phyloP scores from a whole-genome alignment of 2,113 vertebrate species.

The Carollia perspicillata region DNA sequence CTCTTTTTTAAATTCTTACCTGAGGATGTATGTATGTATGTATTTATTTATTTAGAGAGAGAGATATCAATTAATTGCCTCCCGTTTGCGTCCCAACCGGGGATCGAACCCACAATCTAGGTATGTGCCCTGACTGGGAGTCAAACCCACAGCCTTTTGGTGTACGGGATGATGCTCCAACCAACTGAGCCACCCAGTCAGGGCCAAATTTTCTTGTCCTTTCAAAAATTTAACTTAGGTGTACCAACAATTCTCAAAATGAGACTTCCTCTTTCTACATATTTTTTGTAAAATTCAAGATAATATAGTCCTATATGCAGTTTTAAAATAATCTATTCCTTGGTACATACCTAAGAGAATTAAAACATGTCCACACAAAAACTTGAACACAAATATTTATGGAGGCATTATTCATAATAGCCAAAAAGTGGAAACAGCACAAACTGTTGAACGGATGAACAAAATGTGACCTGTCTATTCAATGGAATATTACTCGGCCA shows the following conservation, averaged over 20 bases:
- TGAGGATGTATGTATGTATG: too few relatives aligned
- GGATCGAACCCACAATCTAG: too few relatives aligned
- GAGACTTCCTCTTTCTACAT: background rate
- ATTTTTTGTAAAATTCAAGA: constrained; percentile 11
- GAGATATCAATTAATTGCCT: too few relatives aligned
- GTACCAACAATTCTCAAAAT: background rate
- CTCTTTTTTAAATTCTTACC: too few relatives aligned
- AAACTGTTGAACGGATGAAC: background rate
- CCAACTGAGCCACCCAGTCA: background rate
- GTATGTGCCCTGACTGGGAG: too few relatives aligned
- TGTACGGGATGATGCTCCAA: background rate
- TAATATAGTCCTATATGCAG: background rate
- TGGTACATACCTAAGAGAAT: background rate
- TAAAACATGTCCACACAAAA: background rate
- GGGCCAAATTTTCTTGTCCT: background rate
- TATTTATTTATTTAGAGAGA: too few relatives aligned
- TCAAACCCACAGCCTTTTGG: too few relatives aligned
- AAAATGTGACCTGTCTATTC: background rate
- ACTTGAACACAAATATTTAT: background rate
- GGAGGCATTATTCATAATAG: background rate
- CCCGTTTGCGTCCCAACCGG: too few relatives aligned
- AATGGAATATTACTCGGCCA: background rate
- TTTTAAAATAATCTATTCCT: background rate
- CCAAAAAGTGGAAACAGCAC: background rate
- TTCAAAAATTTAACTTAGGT: constrained; percentile 5